A percentile compares a stretch with the other conserved stretches of the same genome.
These are phyloP conservation scores for Lobophora halterata DNA, from an alignment of 2,888 invertebrate species.

Conservation along the genomic window DNA sequence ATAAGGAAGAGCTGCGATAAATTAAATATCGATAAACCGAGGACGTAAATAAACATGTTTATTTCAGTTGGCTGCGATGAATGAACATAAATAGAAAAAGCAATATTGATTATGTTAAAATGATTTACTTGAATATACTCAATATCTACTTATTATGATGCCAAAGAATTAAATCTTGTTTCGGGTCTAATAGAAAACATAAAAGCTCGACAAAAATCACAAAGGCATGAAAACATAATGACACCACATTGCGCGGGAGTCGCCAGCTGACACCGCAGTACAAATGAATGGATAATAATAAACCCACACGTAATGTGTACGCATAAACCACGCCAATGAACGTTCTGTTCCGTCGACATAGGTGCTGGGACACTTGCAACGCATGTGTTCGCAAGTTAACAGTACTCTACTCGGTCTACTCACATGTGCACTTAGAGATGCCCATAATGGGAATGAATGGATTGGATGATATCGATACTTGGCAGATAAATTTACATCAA, in stretches of 20 bases:
- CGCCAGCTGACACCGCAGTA: slow-evolving; percentile 52
- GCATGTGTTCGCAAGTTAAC: slow-evolving; percentile 34
- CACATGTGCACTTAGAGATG: slow-evolving; percentile 56
- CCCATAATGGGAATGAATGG: slow-evolving; percentile 27
- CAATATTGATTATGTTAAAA: too few relatives aligned
- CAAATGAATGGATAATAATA: slow-evolving; percentile 53
- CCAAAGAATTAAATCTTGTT: too few relatives aligned
- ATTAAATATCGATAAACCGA: slow-evolving; percentile 12
- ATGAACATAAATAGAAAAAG: too few relatives aligned
- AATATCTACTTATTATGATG: too few relatives aligned
- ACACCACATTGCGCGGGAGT: slow-evolving; percentile 39
- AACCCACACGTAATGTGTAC: slow-evolving; percentile 27
- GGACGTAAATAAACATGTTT: slow-evolving; percentile 7
- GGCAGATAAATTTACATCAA: too few relatives aligned
- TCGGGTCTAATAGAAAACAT: too few relatives aligned
- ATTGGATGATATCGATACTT: slow-evolving; percentile 42
- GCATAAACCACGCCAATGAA: slow-evolving; percentile 26
- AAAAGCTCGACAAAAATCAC: slow-evolving; percentile 9
- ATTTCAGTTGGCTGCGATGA: too few relatives aligned
- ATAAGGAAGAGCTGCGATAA: slow-evolving; percentile 14
- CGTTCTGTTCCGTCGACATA: slow-evolving; percentile 38
- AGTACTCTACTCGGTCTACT: slow-evolving; percentile 45
- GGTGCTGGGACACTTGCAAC: slow-evolving; percentile 35
- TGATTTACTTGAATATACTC: too few relatives aligned
- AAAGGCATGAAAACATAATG: slow-evolving; percentile 19